Conservation (phyloP, 2,888 invertebrate genomes). For the Drosophila nigricruria region DNA sequence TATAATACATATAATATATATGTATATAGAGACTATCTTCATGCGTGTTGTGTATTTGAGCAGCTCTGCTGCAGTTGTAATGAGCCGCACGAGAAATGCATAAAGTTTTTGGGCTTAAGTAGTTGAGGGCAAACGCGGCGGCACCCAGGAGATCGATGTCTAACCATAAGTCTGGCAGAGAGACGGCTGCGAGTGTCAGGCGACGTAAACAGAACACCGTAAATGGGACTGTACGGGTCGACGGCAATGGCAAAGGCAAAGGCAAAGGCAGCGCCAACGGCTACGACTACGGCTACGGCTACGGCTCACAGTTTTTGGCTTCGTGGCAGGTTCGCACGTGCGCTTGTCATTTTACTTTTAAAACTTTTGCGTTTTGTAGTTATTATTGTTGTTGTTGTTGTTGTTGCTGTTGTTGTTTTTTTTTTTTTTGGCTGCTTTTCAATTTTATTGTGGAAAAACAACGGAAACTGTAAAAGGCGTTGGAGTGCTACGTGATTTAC, state of each 20-base stretch:
- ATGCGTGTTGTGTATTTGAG: conserved; percentile 12
- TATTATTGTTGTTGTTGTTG: conserved; percentile 32
- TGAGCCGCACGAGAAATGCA: conserved; percentile 78
- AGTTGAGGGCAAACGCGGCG: conserved; percentile 47
- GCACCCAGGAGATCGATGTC: conserved; percentile 78
- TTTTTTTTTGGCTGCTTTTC: conserved; percentile 72
- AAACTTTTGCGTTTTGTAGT: conserved; percentile 72
- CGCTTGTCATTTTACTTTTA: conserved; percentile 79
- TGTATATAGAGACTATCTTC: background rate
- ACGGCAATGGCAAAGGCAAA: background rate
- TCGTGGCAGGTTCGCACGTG: conserved; percentile 69
- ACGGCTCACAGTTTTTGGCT: conserved; percentile 39
- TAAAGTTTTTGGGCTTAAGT: conserved; percentile 67
- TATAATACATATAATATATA: background rate
- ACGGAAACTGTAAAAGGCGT: conserved; percentile 76
- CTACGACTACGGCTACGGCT: conserved; percentile 1
- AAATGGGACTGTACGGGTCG: conserved; percentile 9
- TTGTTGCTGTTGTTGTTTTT: conserved; percentile 13
- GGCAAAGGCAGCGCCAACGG: conserved; percentile 7
- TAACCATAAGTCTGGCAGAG: conserved; percentile 70
- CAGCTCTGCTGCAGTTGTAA: conserved; percentile 69
- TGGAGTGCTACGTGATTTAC: conserved; percentile 77
- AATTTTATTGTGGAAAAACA: conserved; percentile 77
- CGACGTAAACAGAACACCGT: conserved; percentile 44
- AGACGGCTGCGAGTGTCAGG: conserved; percentile 44